A percentile compares a stretch with the other conserved stretches of the same genome.
phyloP scores from a whole-genome alignment of 2,113 vertebrate species.

The Gracilinanus agilis region DNA sequence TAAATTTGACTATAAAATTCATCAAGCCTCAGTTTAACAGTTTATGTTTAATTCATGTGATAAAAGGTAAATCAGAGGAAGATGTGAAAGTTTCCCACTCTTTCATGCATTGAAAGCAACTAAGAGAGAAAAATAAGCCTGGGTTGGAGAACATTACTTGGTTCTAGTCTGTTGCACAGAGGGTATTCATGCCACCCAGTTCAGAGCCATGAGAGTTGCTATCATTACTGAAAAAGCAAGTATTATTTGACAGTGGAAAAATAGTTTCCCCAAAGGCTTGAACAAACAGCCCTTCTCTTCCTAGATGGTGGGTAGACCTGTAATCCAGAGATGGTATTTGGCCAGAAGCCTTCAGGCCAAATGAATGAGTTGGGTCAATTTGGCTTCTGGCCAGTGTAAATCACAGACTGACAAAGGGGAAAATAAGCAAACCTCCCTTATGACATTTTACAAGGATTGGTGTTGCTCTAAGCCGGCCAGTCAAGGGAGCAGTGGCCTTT shows the following conservation, averaged over 20 bases:
- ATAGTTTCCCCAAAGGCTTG: background rate
- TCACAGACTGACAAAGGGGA: background rate
- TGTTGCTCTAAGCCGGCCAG: background rate
- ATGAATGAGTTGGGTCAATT: background rate
- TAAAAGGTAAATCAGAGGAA: conserved; percentile 39
- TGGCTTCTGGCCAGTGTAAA: background rate
- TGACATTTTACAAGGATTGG: background rate
- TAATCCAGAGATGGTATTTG: background rate
- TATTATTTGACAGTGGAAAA: background rate
- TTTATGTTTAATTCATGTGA: conserved; percentile 66
- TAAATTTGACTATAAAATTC: conserved; percentile 42
- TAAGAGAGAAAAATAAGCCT: conserved; percentile 10
- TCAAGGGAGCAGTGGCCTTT: background rate
- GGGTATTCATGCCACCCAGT: background rate
- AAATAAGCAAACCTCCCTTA: background rate
- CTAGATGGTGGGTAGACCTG: background rate
- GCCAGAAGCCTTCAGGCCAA: background rate
- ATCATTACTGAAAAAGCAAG: conserved; percentile 15
- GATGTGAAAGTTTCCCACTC: conserved; percentile 34
- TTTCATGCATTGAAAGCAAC: conserved; percentile 11
- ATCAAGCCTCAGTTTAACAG: background rate
- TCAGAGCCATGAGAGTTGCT: background rate
- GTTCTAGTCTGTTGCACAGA: conserved; percentile 34
- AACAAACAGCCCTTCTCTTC: background rate
- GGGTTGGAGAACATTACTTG: background rate